Conservation (phyloP, 2,888 invertebrate species). For the Gastracanthus pulcherrimus region DNA sequence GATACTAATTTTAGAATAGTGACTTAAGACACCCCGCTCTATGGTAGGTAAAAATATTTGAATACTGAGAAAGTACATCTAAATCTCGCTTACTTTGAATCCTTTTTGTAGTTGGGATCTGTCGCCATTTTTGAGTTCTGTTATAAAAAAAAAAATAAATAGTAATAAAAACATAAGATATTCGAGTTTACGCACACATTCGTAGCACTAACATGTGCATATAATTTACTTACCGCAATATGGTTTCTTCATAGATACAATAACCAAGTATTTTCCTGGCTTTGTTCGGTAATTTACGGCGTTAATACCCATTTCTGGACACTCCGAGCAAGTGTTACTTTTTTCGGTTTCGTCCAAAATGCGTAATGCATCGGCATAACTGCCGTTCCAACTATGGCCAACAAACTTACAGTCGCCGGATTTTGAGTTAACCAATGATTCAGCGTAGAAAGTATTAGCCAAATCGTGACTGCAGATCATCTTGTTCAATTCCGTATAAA, state of each 20-base stretch:
- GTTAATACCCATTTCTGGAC: slow-evolving; percentile 23
- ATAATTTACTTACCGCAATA: slow-evolving; percentile 6
- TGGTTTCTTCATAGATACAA: neutral
- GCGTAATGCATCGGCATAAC: neutral
- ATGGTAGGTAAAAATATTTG: no score
- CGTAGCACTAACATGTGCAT: neutral
- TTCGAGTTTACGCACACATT: no score
- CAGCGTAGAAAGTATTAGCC: slow-evolving; percentile 80
- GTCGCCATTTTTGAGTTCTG: neutral
- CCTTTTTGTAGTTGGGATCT: neutral
- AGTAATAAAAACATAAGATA: neutral
- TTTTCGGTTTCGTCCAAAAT: neutral
- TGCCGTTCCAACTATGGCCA: neutral
- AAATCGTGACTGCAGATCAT: slow-evolving; percentile 82
- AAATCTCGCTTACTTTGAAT: neutral
- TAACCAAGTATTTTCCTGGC: slow-evolving; percentile 1
- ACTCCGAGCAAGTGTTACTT: neutral
- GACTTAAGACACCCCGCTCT: no score
- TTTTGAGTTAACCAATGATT: slow-evolving; percentile 74
- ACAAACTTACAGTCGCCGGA: neutral
- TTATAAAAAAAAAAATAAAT: neutral
- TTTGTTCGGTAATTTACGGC: neutral
- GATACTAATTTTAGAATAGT: no score
- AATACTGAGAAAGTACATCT: no score
- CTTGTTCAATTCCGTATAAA: neutral